These are phyloP conservation scores for Oryzias javanicus DNA, from an alignment of 2,113 vertebrate genomes.

Conservation along the genomic window DNA sequence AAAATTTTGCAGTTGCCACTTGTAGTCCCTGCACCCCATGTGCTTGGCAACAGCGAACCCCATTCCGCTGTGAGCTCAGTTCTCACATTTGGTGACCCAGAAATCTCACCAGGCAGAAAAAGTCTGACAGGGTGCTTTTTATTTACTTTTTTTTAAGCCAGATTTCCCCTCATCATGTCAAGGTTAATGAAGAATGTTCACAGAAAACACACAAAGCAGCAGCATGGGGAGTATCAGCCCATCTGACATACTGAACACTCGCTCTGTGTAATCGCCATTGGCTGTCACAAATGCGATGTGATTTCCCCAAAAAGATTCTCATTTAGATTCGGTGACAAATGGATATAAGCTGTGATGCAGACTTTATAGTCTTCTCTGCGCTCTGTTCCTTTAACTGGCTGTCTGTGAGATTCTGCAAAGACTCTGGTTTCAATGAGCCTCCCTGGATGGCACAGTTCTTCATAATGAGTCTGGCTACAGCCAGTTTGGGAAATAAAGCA, in stretches of 20 bases:
- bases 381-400: constrained; percentile 31
- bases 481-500: constrained; percentile 70
- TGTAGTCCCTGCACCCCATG: constrained; percentile 41
- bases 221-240: constrained; percentile 4
- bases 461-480: constrained; percentile 65
- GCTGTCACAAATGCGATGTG: constrained; percentile 32
- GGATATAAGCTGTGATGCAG: constrained; percentile 29
- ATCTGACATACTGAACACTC: constrained; percentile 18
- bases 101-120: constrained; percentile 53
- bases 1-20: constrained; percentile 44
- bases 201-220: constrained; percentile 20
- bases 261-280: constrained; percentile 19
- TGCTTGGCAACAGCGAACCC: constrained; percentile 36
- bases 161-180: constrained; percentile 30
- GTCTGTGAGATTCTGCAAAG: constrained; percentile 34
- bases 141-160: constrained; percentile 20
- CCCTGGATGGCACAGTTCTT: constrained; percentile 55
- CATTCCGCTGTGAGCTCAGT: constrained; percentile 36
- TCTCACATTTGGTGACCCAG: constrained; percentile 50
- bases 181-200: constrained; percentile 57
- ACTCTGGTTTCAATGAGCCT: constrained; percentile 24
- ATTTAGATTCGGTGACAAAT: constrained; percentile 33
- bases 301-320: constrained; percentile 25
- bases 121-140: constrained; percentile 34
- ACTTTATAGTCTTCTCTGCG: constrained; percentile 27